Evolutionary conservation across 2,797 vertebrate genomes (phyloP).

Genomic region (Peromyscus melanophrys): DNA sequence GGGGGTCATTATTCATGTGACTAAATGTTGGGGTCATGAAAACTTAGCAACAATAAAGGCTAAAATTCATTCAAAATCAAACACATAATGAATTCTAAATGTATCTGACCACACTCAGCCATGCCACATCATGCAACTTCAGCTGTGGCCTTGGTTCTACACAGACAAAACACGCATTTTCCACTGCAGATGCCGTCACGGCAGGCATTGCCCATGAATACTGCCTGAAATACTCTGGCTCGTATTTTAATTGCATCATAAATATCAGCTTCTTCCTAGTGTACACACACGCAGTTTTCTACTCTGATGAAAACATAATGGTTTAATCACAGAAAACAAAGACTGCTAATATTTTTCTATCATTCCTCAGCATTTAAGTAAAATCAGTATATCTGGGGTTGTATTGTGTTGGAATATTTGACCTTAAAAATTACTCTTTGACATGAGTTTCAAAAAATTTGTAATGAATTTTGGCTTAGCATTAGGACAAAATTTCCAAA

Average conservation of each 20-base stretch:
- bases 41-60: background rate
- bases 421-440: background rate
- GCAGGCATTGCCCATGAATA: too few species aligned
- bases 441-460: background rate
- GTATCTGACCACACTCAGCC: background rate
- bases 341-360: background rate
- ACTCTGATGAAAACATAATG: background rate
- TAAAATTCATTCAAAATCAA: background rate
- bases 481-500: background rate
- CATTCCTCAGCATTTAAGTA: background rate
- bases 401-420: background rate
- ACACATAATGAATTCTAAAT: too few species aligned
- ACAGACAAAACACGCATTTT: background rate
- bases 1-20: background rate
- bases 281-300: background rate
- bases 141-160: background rate
- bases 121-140: background rate
- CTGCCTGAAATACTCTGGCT: background rate
- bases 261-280: background rate
- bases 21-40: background rate
- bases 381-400: background rate
- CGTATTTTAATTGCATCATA: background rate
- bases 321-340: conserved; percentile 1
- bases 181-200: too few species aligned
- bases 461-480: background rate